Conservation (phyloP, 2,888 invertebrate genomes). For the Terebella lapidaria region DNA sequence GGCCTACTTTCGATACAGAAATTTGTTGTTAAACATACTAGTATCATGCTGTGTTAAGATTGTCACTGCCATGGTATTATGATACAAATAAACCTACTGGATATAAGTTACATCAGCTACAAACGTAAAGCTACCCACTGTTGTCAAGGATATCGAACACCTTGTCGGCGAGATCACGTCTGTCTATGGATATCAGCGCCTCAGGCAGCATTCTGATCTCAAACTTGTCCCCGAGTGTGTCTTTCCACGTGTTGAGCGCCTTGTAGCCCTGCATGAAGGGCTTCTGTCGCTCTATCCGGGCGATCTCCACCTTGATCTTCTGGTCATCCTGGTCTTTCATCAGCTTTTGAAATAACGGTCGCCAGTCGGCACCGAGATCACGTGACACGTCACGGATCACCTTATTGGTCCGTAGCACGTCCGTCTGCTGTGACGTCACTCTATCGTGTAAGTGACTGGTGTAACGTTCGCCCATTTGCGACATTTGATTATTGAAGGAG, state of each 20-base stretch:
- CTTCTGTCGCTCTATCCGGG: conserved; percentile 7
- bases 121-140: too few relatives aligned
- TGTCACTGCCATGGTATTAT: too few relatives aligned
- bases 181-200: conserved; percentile 3
- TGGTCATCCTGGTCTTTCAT: conserved; percentile 1
- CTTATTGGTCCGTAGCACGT: conserved; percentile 9
- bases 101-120: too few relatives aligned
- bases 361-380: conserved; percentile 11
- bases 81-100: too few relatives aligned
- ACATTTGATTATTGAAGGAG: background rate
- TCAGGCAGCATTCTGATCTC: conserved; percentile 8
- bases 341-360: conserved; percentile 9
- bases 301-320: conserved; percentile 1
- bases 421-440: conserved; percentile 1
- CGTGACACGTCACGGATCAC: conserved; percentile 9
- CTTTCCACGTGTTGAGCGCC: conserved; percentile 6
- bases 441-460: background rate
- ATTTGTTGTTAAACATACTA: too few relatives aligned
- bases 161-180: background rate
- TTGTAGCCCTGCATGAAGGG: conserved; percentile 14
- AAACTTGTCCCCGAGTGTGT: conserved; percentile 10
- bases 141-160: background rate
- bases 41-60: too few relatives aligned
- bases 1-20: too few relatives aligned
- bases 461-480: background rate